Evolutionary conservation across 1,140 invertebrate genomes (phyloP).

Genomic region (Drosophila trapezifrons): DNA sequence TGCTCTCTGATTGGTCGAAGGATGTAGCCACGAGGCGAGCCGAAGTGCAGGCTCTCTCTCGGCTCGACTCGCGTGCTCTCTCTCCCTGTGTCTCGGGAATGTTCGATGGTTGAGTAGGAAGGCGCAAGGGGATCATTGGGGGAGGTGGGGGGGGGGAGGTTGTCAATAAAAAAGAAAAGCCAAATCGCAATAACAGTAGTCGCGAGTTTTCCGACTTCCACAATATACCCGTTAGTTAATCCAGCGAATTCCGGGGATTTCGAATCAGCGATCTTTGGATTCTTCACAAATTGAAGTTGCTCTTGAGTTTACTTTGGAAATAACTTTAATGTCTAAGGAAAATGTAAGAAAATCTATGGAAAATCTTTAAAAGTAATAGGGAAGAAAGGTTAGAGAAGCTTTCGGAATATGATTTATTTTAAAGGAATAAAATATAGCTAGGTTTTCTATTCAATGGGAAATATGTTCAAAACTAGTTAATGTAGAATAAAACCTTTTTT

Average conservation of each 20-base stretch:
- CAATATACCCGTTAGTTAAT: slow-evolving; percentile 7
- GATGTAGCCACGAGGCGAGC: slow-evolving; percentile 36
- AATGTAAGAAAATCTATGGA: background rate
- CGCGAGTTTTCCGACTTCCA: slow-evolving; percentile 12
- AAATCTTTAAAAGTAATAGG: background rate
- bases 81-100: slow-evolving; percentile 5
- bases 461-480: no score
- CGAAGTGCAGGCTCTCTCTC: slow-evolving; percentile 43
- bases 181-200: slow-evolving; percentile 24
- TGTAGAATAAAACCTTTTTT: no score
- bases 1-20: slow-evolving; percentile 67
- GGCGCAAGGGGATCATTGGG: background rate
- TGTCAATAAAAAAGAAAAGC: slow-evolving; percentile 19
- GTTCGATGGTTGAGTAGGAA: background rate
- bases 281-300: background rate
- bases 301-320: background rate
- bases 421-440: background rate
- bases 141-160: no score
- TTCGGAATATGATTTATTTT: background rate
- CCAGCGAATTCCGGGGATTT: background rate
- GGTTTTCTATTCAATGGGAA: no score
- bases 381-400: background rate
- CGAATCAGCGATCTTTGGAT: background rate
- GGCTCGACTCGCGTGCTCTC: background rate
- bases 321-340: background rate